Evolutionary conservation across 2,797 vertebrate genomes (phyloP), one percentile per base, ranked within the genome.

Genomic region (Catamblyrhynchus diadema): DNA sequence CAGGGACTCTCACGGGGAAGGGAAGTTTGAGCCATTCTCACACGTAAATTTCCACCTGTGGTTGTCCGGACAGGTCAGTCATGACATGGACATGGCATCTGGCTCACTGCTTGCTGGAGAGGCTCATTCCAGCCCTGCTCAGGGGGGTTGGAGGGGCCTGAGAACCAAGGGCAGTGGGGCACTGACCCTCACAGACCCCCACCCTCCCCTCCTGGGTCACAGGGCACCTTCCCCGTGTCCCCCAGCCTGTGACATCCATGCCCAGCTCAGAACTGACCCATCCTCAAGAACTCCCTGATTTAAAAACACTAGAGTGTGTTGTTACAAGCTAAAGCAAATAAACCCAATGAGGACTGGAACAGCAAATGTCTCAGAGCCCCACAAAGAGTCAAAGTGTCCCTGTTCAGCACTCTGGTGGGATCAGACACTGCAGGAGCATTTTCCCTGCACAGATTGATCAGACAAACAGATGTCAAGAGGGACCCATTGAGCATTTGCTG

Each of bases 381-480:
- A 6, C 19, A 12, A 35, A n/a, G 64, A 48, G 33, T 44, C 72
- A 21, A 61, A 47, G 47, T 54, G 37, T 59, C 80, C 60, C 35
- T 2, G 4, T 51, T 47, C 54, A 35, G 79, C 65, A 6, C 71
- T 22, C 1, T 14, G 7, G 14, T 3, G 74, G 41, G 23, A 59
- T 54, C 83, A 57, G 65, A 23, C 62, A 12, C 30, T 56, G 35
- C 33, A 72, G 86, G 12, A 85, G 56, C 74, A 6, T 65, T 87
- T 93, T 92, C 86, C 45, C 67, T 70, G 32, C 28, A 27, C 47
- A 51, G 71, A 41, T 45, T 28, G 81, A 91, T 87, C 19, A 93
- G 93, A 80, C 64, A 70, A 95, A 82, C 81, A 92, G 84, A 89
- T 91, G 84, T 42, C 94, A 74, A 67, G 81, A 53, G 89, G 95